Conservation (phyloP, 1,140 invertebrate species). For the Drosophila micromelanica region DNA sequence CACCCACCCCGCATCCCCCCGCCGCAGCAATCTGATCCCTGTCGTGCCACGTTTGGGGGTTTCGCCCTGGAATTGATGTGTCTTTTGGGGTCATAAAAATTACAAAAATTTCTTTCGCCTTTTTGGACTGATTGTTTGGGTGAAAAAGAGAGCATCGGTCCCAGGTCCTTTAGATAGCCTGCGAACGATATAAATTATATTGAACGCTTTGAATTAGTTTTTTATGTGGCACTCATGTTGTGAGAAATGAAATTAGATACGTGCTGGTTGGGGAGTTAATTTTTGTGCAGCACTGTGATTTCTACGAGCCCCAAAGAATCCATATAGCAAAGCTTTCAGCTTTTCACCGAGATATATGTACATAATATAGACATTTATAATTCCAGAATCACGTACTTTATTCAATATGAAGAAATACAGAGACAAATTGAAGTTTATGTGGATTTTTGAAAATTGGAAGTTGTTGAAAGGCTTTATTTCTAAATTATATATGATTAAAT, state of each 20-base stretch:
- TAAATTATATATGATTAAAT: no score
- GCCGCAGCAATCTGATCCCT: background rate
- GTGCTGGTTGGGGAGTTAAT: constrained; percentile 68
- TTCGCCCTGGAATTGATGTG: constrained; percentile 73
- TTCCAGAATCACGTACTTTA: background rate
- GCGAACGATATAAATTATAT: constrained; percentile 81
- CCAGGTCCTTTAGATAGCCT: constrained; percentile 60
- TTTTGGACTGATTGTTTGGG: constrained; percentile 72
- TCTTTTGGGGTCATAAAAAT: constrained; percentile 83
- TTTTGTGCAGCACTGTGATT: constrained; percentile 62
- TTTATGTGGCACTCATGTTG: constrained; percentile 71
- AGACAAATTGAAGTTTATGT: background rate
- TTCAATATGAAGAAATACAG: background rate
- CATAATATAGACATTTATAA: no score
- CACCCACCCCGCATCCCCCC: background rate
- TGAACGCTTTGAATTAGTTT: constrained; percentile 80
- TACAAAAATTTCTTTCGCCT: constrained; percentile 75
- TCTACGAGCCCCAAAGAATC: constrained; percentile 7
- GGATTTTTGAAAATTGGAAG: background rate
- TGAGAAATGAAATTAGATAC: constrained; percentile 78
- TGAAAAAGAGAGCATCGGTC: constrained; percentile 47
- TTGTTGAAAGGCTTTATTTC: no score
- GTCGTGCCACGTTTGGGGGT: constrained; percentile 19
- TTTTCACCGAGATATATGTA: no score
- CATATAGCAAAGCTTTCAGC: background rate